Percentiles rank a stretch among this genome's conserved stretches.
phyloP scores from a whole-genome alignment of 2,888 invertebrate genomes.

The Dione juno region DNA sequence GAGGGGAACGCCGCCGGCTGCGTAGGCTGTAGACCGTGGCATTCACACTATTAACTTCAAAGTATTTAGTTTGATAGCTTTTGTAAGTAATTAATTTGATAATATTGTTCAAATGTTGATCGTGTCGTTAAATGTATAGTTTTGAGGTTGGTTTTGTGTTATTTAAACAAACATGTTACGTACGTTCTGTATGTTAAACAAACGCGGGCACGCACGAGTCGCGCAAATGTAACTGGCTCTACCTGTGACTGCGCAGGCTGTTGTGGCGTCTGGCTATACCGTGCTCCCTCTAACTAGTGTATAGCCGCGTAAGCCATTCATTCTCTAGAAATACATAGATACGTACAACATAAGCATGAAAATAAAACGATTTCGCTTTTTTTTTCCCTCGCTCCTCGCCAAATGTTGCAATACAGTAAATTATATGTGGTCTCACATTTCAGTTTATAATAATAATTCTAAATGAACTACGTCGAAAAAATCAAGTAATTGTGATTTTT shows the following conservation, averaged over 20 bases:
- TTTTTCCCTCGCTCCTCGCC: constrained; percentile 13
- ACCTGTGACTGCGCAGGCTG: constrained; percentile 65
- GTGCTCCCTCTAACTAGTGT: constrained; percentile 60
- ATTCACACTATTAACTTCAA: constrained; percentile 74
- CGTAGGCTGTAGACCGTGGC: constrained; percentile 80
- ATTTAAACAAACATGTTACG: constrained; percentile 62
- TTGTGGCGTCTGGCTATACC: constrained; percentile 67
- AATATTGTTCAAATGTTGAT: constrained; percentile 30
- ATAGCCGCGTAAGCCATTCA: constrained; percentile 42
- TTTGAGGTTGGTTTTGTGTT: constrained; percentile 56
- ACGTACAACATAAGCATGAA: constrained; percentile 22
- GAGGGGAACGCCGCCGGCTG: constrained; percentile 79
- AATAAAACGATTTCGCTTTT: constrained; percentile 28
- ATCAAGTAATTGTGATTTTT: background rate
- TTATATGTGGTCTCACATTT: background rate
- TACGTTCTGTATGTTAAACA: constrained; percentile 51
- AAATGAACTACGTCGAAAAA: background rate
- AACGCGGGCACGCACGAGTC: constrained; percentile 72
- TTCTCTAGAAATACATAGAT: constrained; percentile 37
- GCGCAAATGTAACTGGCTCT: constrained; percentile 66
- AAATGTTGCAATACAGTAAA: constrained; percentile 6
- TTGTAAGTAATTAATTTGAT: background rate
- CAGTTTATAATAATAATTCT: background rate
- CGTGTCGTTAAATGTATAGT: constrained; percentile 36
- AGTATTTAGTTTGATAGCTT: constrained; percentile 17